phyloP scores from a whole-genome alignment of 2,888 invertebrate species.

The Drosophila paranaensis region DNA sequence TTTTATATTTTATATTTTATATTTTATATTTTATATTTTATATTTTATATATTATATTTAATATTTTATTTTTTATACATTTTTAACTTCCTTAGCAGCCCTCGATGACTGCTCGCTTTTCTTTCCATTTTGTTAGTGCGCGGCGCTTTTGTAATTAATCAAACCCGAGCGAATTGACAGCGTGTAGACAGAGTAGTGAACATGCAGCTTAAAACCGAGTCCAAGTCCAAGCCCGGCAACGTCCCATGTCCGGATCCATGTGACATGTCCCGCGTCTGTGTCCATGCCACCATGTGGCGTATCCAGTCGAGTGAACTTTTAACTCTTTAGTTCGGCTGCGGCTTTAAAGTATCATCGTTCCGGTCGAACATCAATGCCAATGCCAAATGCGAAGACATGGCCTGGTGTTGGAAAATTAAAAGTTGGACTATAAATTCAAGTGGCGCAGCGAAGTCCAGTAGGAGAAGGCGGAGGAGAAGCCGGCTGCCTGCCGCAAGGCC shows the following conservation, averaged over 20 bases:
- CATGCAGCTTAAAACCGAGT: slow-evolving; percentile 54
- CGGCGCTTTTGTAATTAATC: slow-evolving; percentile 76
- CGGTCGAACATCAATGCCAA: slow-evolving; percentile 55
- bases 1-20: background rate
- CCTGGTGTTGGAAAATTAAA: slow-evolving; percentile 32
- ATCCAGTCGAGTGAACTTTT: slow-evolving; percentile 61
- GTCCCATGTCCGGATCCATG: slow-evolving; percentile 26
- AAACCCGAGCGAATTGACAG: slow-evolving; percentile 74
- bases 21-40: background rate
- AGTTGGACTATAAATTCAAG: slow-evolving; percentile 49
- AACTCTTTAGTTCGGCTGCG: slow-evolving; percentile 47
- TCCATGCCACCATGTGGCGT: slow-evolving; percentile 19
- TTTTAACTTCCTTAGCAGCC: slow-evolving; percentile 23
- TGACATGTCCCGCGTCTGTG: slow-evolving; percentile 7
- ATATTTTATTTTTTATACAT: background rate
- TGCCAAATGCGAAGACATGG: slow-evolving; percentile 31
- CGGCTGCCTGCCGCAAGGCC: slow-evolving; percentile 7
- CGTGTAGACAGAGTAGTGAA: slow-evolving; percentile 68
- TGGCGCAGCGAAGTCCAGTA: slow-evolving; percentile 1
- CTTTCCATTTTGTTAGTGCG: slow-evolving; percentile 30
- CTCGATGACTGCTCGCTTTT: slow-evolving; percentile 29
- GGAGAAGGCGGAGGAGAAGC: background rate
- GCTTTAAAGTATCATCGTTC: slow-evolving; percentile 44
- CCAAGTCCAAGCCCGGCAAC: slow-evolving; percentile 22
- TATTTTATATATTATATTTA: background rate